These are phyloP conservation scores for Poecile montanus DNA, from an alignment of 2,797 vertebrate species.

Conservation along the genomic window DNA sequence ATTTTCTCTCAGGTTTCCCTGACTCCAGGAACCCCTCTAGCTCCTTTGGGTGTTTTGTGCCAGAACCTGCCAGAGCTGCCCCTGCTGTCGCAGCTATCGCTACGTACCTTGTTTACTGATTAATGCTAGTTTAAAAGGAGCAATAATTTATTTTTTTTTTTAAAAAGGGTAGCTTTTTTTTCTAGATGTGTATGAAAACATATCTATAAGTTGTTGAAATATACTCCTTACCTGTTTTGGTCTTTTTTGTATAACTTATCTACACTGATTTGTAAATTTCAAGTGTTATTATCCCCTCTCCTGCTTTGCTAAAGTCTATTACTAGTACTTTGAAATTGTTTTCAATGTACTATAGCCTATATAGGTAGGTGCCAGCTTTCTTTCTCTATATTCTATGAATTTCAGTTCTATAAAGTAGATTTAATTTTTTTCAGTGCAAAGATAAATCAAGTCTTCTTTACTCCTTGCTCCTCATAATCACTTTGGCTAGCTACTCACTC, in stretches of 20 bases:
- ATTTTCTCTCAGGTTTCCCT: not conserved
- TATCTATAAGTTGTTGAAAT: not conserved
- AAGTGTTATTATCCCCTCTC: not conserved
- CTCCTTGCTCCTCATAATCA: fast-evolving
- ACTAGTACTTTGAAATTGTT: not conserved
- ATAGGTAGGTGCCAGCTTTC: not conserved
- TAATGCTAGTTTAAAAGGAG: not conserved
- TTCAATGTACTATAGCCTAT: not conserved
- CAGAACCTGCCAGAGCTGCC: not conserved
- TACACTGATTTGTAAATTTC: not conserved
- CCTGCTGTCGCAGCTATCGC: fast-evolving
- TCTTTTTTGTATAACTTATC: not conserved
- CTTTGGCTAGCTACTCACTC: not conserved
- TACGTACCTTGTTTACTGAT: fast-evolving
- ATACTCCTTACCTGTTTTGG: not conserved
- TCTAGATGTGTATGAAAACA: not conserved
- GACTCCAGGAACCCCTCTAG: not conserved
- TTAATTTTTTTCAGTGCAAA: not conserved
- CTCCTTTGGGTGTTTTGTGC: not conserved
- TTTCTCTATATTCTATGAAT: not conserved
- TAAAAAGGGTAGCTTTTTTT: not conserved
- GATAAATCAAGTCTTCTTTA: not conserved
- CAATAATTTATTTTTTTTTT: not conserved
- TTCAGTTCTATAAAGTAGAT: not conserved
- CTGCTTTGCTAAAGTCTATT: not conserved